A percentile compares a stretch with the other conserved stretches of the same genome.
These are phyloP conservation scores for Pogonocherus hispidulus DNA, from an alignment of 2,888 invertebrate species.

Conservation along the genomic window DNA sequence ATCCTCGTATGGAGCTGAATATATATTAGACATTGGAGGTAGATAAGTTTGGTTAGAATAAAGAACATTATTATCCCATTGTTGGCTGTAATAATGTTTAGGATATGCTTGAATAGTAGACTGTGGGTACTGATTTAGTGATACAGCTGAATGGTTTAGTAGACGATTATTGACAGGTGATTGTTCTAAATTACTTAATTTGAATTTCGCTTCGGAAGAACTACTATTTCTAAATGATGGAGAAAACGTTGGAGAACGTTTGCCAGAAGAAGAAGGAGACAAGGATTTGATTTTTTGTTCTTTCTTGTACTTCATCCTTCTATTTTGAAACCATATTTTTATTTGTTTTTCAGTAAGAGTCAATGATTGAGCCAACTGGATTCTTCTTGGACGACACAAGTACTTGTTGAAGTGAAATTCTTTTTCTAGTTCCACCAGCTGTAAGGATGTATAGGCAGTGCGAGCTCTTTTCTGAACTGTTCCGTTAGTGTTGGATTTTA, in stretches of 20 bases:
- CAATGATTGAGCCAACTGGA: slow-evolving; percentile 80
- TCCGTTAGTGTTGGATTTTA: slow-evolving; percentile 29
- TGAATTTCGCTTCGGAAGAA: not conserved
- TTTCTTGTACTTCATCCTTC: slow-evolving; percentile 85
- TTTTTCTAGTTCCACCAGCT: slow-evolving; percentile 83
- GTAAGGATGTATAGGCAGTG: slow-evolving; percentile 85
- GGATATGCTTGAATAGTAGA: no score
- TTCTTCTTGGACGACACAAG: slow-evolving; percentile 81
- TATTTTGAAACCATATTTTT: slow-evolving; percentile 90
- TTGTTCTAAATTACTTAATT: slow-evolving; percentile 46
- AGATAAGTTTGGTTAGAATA: no score
- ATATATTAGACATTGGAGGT: no score
- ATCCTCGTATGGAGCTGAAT: no score
- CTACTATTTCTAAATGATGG: slow-evolving; percentile 24
- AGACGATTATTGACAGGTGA: slow-evolving; percentile 67
- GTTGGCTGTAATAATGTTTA: no score
- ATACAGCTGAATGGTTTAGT: slow-evolving; percentile 53
- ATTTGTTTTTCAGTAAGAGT: slow-evolving; percentile 84
- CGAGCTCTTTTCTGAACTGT: slow-evolving; percentile 75
- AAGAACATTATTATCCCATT: no score
- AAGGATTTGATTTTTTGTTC: slow-evolving; percentile 61
- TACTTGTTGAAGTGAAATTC: slow-evolving; percentile 83
- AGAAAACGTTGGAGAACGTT: slow-evolving; percentile 51
- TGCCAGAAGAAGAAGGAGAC: slow-evolving; percentile 58
- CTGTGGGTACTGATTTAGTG: slow-evolving; percentile 46